A percentile compares a stretch with the other conserved stretches of the same genome.
Conservation (phyloP, 2,888 invertebrate genomes). For the Andrena camellia region DNA sequence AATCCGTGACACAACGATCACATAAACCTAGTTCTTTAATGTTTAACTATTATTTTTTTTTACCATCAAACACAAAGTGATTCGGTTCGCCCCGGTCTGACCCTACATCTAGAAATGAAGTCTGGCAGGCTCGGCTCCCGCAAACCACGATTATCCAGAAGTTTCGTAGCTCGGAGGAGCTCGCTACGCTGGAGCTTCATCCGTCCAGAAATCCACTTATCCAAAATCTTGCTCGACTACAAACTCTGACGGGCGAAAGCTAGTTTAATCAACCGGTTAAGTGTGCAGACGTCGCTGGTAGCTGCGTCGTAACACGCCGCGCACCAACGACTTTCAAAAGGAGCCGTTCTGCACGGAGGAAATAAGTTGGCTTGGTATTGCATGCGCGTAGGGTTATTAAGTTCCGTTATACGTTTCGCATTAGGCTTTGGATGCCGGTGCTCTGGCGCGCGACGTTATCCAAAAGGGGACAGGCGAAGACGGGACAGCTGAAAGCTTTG, state of each 20-base stretch:
- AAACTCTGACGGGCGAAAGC: not conserved
- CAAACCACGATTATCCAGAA: slow-evolving; percentile 4
- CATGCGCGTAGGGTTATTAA: not conserved
- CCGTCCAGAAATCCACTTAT: slow-evolving; percentile 13
- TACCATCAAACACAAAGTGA: not conserved
- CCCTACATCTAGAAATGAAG: not conserved
- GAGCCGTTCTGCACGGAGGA: not conserved
- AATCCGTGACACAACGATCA: too few species aligned
- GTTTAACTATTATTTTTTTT: too few species aligned
- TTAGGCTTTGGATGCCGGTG: slow-evolving; percentile 8
- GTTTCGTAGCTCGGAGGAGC: not conserved
- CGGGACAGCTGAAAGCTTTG: slow-evolving; percentile 58
- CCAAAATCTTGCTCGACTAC: slow-evolving; percentile 20
- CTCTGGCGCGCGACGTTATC: not conserved
- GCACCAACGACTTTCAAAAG: not conserved
- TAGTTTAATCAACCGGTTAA: slow-evolving; percentile 21
- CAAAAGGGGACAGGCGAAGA: slow-evolving; percentile 9
- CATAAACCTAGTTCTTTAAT: too few species aligned
- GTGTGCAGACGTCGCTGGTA: slow-evolving; percentile 3
- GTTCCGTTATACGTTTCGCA: not conserved
- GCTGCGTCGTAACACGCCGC: not conserved
- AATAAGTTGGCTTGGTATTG: not conserved
- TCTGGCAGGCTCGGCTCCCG: not conserved
- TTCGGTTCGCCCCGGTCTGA: not conserved
- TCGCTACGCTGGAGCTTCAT: slow-evolving; percentile 6